Evolutionary conservation across 2,797 vertebrate genomes (phyloP).

Genomic region (Smutsia temminckii): DNA sequence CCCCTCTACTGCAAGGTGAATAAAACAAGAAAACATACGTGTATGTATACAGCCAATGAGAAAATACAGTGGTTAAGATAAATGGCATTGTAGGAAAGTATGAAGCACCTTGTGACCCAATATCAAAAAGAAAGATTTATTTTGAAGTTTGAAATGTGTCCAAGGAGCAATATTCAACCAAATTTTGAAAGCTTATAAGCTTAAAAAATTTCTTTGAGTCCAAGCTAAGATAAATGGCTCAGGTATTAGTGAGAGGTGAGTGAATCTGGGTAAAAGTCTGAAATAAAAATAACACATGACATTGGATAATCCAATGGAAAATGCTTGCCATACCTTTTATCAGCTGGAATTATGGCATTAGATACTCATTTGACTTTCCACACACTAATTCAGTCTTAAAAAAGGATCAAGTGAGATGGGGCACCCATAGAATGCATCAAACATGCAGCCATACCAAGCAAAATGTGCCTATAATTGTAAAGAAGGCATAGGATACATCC

Average conservation of each 20-base stretch:
- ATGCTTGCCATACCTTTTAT: neutral
- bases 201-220: neutral
- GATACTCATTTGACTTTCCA: neutral
- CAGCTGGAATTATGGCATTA: neutral
- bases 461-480: neutral
- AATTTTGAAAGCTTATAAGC: slow-evolving; percentile 79
- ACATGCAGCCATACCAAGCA: neutral
- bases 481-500: neutral
- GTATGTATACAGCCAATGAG: slow-evolving; percentile 85
- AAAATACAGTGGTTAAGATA: slow-evolving; percentile 84
- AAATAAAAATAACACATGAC: neutral
- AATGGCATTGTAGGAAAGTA: slow-evolving; percentile 83
- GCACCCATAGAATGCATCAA: neutral
- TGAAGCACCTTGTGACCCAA: slow-evolving; percentile 80
- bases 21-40: slow-evolving; percentile 81
- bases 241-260: neutral
- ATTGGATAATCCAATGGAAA: neutral
- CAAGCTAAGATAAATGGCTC: slow-evolving; percentile 77
- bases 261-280: slow-evolving; percentile 23
- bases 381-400: neutral
- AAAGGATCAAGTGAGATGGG: neutral
- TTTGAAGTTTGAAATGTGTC: slow-evolving; percentile 81
- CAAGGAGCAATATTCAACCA: slow-evolving; percentile 80
- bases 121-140: slow-evolving; percentile 85
- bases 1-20: slow-evolving; percentile 71